phyloP scores from a whole-genome alignment of 2,888 invertebrate genomes.

The Orthosia gothica region DNA sequence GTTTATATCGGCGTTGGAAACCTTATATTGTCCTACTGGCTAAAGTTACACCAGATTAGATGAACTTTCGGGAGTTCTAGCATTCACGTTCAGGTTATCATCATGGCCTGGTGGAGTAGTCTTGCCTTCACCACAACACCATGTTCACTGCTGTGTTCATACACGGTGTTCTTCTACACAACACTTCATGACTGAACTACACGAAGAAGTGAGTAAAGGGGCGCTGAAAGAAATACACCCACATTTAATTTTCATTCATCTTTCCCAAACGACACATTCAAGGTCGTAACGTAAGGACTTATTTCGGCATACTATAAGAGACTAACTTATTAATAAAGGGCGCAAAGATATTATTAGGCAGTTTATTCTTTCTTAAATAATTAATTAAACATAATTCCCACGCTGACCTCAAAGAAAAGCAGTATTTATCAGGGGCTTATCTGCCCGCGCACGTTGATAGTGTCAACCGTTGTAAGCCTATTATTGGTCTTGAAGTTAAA shows the following conservation, averaged over 20 bases:
- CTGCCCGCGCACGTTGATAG: neutral
- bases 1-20: no score
- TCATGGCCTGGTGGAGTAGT: neutral
- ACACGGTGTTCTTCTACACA: no score
- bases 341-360: constrained; percentile 7
- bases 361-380: constrained; percentile 7
- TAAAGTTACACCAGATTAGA: no score
- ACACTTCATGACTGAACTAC: neutral
- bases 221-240: neutral
- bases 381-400: constrained; percentile 20
- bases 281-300: constrained; percentile 1
- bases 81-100: neutral
- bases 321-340: neutral
- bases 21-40: no score
- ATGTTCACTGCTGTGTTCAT: neutral
- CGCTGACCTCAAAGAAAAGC: neutral
- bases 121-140: no score
- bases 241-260: constrained; percentile 32
- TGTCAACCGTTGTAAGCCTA: neutral
- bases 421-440: constrained; percentile 20
- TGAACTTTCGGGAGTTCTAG: no score
- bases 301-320: neutral
- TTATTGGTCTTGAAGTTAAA: constrained; percentile 17
- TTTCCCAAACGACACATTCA: constrained; percentile 8
- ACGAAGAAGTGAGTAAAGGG: neutral